Conservation (phyloP, 2,797 vertebrate genomes). For the Linurgus olivaceus region DNA sequence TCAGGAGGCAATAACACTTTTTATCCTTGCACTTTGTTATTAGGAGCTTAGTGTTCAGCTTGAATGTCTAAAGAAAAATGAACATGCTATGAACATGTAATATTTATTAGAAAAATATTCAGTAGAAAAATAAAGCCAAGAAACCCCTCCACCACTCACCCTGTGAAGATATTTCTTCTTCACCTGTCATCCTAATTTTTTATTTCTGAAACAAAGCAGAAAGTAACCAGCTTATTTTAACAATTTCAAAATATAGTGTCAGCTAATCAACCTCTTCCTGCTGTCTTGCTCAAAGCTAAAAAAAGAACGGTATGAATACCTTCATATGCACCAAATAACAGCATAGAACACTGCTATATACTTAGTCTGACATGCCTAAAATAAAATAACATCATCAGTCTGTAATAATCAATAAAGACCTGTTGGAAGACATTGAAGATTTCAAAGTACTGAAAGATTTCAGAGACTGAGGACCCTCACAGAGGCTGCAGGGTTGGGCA, state of each 20-base stretch:
- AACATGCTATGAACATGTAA: not conserved
- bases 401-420: not conserved
- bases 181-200: not conserved
- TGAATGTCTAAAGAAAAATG: not conserved
- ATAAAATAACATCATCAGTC: not conserved
- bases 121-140: not conserved
- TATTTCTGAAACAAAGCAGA: not conserved
- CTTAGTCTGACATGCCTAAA: not conserved
- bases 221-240: not conserved
- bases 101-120: not conserved
- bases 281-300: not conserved
- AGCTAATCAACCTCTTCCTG: not conserved
- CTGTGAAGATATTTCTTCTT: not conserved
- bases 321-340: not conserved
- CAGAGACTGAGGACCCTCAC: not conserved
- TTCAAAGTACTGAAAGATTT: not conserved
- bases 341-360: not conserved
- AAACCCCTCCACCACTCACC: rapidly evolving
- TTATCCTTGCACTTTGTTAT: constrained; percentile 2
- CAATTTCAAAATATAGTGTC: not conserved
- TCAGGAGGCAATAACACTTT: not conserved
- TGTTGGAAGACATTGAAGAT: not conserved
- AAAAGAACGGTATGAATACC: not conserved
- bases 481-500: not conserved
- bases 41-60: not conserved